phyloP scores from a whole-genome alignment of 2,888 invertebrate genomes.

The Drosophila phalerata region DNA sequence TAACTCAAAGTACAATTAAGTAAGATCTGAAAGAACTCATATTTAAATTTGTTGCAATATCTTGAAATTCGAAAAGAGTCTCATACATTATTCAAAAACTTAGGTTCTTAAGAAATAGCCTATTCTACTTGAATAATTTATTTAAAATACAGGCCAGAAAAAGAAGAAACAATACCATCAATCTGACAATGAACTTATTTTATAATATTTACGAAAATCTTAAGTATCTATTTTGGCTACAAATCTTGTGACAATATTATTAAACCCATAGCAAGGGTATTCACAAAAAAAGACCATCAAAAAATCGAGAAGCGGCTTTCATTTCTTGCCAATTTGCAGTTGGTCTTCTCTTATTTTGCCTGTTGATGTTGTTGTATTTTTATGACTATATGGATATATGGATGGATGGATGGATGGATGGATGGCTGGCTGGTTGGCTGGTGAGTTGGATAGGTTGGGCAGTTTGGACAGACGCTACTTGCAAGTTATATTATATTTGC shows the following conservation, averaged over 20 bases:
- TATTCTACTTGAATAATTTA: no score
- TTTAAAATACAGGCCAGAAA: background rate
- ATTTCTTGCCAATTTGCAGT: constrained; percentile 55
- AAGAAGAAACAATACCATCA: background rate
- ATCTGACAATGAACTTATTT: no score
- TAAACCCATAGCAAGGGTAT: background rate
- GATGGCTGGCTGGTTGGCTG: background rate
- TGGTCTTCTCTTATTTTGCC: constrained; percentile 23
- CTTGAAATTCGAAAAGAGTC: no score
- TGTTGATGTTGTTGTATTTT: constrained; percentile 7
- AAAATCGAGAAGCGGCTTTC: constrained; percentile 48
- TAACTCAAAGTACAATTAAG: no score
- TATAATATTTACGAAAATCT: no score
- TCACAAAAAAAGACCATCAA: constrained; percentile 25
- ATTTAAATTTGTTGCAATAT: no score
- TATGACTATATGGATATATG: constrained; percentile 34
- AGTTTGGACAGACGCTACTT: constrained; percentile 69
- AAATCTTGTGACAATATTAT: background rate
- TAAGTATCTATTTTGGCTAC: background rate
- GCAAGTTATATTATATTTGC: constrained; percentile 82
- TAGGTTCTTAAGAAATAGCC: no score
- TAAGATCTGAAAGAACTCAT: no score
- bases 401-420: background rate
- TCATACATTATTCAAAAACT: no score
- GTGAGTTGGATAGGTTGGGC: constrained; percentile 2